phyloP scores from a whole-genome alignment of 2,797 vertebrate genomes.

The Hylomyscus alleni region DNA sequence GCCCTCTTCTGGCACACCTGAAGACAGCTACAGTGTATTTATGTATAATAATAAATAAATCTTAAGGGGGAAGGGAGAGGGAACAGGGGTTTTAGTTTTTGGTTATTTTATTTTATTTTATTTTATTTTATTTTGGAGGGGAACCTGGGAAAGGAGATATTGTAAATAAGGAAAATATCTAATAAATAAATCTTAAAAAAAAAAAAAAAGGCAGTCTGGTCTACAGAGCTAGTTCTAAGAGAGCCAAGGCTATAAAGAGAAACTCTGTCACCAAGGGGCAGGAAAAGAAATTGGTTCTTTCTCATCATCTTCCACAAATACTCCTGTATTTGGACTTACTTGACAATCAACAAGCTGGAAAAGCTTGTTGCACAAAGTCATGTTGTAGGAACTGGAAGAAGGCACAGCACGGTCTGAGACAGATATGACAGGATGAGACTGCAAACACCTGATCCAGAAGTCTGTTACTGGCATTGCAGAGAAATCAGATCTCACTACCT shows the following conservation, averaged over 20 bases:
- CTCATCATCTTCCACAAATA: background rate
- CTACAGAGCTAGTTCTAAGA: background rate
- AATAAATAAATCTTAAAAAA: no score
- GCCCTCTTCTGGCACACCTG: no score
- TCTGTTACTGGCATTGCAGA: background rate
- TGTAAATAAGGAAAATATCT: no score
- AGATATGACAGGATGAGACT: background rate
- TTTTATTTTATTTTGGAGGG: no score
- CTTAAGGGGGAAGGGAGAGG: no score
- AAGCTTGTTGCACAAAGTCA: background rate
- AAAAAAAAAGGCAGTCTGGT: background rate
- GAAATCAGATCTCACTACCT: background rate
- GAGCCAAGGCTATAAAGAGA: background rate
- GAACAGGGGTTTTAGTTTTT: no score
- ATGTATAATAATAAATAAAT: no score
- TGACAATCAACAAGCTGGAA: background rate
- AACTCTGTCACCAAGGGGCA: no score
- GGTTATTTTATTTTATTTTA: no score
- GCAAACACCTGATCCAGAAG: background rate
- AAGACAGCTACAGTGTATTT: no score
- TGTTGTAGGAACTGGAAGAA: background rate
- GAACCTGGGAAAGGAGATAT: no score
- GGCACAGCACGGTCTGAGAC: background rate
- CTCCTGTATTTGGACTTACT: background rate
- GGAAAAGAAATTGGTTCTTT: background rate